These are phyloP conservation scores for Apocheima hispidaria DNA, from an alignment of 2,888 invertebrate species.

Conservation along the genomic window DNA sequence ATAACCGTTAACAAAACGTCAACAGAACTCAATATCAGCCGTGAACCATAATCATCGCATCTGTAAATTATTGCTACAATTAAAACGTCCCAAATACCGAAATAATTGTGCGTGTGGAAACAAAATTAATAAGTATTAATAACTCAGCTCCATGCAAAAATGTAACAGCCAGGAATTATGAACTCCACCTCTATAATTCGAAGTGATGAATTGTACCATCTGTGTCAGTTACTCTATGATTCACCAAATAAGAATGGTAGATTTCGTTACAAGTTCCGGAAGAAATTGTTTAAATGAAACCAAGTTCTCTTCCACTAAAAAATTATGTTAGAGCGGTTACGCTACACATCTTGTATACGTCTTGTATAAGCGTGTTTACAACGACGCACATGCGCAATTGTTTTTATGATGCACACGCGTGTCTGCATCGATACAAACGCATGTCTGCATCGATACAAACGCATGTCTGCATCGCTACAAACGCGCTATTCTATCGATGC, in stretches of 20 bases:
- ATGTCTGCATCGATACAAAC: too few species aligned
- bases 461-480: too few species aligned
- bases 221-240: conserved; percentile 58
- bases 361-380: too few species aligned
- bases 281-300: not conserved
- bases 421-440: too few species aligned
- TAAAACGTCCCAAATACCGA: conserved; percentile 52
- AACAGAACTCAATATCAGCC: conserved; percentile 54
- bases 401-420: too few species aligned
- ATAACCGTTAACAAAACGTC: conserved; percentile 66
- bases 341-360: too few species aligned
- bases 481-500: too few species aligned
- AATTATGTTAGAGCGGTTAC: too few species aligned
- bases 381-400: too few species aligned
- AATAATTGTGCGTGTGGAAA: conserved; percentile 55
- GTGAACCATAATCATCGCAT: conserved; percentile 45
- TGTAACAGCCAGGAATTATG: conserved; percentile 59
- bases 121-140: conserved; percentile 58
- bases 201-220: conserved; percentile 64
- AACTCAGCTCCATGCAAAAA: conserved; percentile 58
- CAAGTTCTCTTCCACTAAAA: not conserved
- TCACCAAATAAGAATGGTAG: conserved; percentile 49
- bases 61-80: conserved; percentile 47
- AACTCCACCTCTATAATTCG: conserved; percentile 57
- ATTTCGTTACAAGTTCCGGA: not conserved